Percentiles rank a stretch among this genome's conserved stretches.
phyloP scores from a whole-genome alignment of 2,888 invertebrate genomes.

The Mythimna lalbum region DNA sequence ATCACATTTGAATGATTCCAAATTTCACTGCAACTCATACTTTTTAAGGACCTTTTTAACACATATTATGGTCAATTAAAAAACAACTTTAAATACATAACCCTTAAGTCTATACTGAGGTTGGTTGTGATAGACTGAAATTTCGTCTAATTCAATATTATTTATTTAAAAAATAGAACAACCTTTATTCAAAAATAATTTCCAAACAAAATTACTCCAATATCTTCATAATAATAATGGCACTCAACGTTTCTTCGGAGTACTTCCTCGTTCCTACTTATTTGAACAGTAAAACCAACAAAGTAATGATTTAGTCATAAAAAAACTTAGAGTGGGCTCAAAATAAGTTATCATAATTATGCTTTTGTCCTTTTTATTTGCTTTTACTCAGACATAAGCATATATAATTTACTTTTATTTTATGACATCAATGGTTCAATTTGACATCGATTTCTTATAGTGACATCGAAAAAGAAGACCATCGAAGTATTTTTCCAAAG shows the following conservation, averaged over 20 bases:
- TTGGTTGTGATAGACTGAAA: too few relatives aligned
- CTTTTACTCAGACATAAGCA: slow-evolving; percentile 40
- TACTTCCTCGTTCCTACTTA: slow-evolving; percentile 2
- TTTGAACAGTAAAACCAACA: slow-evolving; percentile 45
- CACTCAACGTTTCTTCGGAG: slow-evolving; percentile 14
- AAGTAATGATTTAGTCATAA: slow-evolving; percentile 37
- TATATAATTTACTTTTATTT: slow-evolving; percentile 23
- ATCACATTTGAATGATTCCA: too few relatives aligned
- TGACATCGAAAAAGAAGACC: slow-evolving; percentile 36
- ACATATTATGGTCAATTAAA: too few relatives aligned
- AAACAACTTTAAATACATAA: too few relatives aligned
- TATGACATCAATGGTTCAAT: slow-evolving; percentile 55
- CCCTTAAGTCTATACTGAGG: too few relatives aligned
- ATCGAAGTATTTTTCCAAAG: not conserved
- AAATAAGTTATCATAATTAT: slow-evolving; percentile 57
- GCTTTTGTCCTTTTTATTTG: slow-evolving; percentile 43
- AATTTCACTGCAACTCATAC: too few relatives aligned
- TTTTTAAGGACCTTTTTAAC: too few relatives aligned
- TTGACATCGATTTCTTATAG: slow-evolving; percentile 33
- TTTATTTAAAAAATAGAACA: not conserved
- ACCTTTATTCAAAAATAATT: not conserved
- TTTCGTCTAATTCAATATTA: too few relatives aligned
- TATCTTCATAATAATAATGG: slow-evolving; percentile 22
- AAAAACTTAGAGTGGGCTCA: slow-evolving; percentile 24
- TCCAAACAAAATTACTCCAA: not conserved